These are phyloP conservation scores for Sepioteuthis lessoniana DNA, from an alignment of 2,888 invertebrate species.

Conservation along the genomic window DNA sequence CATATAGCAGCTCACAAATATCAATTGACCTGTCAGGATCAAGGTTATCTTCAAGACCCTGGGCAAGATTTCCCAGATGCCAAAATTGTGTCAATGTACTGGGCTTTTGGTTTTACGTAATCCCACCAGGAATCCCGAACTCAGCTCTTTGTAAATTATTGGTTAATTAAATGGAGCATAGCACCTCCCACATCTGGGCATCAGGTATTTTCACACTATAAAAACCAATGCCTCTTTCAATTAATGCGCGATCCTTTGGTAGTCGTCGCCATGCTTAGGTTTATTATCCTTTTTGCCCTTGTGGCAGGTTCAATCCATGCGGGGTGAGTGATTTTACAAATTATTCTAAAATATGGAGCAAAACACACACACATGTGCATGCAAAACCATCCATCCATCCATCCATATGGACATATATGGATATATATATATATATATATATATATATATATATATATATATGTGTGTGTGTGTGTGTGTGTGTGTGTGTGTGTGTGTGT, in stretches of 20 bases:
- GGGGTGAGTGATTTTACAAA: background rate
- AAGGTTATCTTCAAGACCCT: background rate
- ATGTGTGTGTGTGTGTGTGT: background rate
- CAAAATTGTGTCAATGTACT: background rate
- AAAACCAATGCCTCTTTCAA: background rate
- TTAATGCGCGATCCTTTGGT: constrained; percentile 10
- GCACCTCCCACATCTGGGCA: background rate
- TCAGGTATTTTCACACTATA: background rate
- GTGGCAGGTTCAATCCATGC: background rate
- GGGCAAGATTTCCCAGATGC: background rate
- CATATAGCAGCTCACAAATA: background rate
- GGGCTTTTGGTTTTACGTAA: background rate
- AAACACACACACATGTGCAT: background rate
- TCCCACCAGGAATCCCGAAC: background rate
- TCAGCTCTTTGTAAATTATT: background rate
- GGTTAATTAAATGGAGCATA: background rate
- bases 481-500: background rate
- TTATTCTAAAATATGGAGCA: background rate
- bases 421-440: background rate
- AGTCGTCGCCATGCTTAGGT: constrained; percentile 23
- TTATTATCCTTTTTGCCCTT: background rate
- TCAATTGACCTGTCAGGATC: background rate
- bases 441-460: background rate
- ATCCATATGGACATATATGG: background rate
- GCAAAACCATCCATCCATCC: background rate